Conservation (phyloP, 2,888 invertebrate species). For the Rotaria socialis region DNA sequence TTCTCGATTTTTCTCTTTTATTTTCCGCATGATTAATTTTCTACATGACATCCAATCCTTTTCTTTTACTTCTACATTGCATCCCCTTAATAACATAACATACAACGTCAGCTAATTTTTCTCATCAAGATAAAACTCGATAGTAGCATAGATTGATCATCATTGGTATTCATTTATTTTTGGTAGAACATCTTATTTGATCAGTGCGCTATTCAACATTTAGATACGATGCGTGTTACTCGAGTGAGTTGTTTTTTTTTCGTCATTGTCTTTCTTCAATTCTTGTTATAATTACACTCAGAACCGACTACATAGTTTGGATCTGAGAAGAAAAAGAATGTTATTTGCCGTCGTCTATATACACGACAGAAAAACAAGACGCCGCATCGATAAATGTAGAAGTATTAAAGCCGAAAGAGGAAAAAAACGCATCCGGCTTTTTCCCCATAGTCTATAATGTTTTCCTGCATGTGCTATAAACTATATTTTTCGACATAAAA, state of each 20-base stretch:
- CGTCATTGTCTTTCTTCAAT: background rate
- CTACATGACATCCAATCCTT: background rate
- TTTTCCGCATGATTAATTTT: background rate
- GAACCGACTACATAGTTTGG: background rate
- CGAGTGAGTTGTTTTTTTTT: background rate
- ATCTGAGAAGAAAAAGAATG: background rate
- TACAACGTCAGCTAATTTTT: background rate
- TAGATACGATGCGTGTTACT: background rate
- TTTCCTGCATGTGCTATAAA: background rate
- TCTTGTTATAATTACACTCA: background rate
- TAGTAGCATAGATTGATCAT: background rate
- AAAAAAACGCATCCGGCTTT: background rate
- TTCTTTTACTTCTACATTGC: background rate
- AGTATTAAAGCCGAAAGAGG: background rate
- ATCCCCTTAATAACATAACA: background rate
- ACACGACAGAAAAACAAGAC: background rate
- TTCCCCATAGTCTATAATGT: background rate
- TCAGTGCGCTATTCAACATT: background rate
- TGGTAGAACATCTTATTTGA: background rate
- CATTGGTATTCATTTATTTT: background rate
- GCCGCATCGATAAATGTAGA: background rate
- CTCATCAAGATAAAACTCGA: background rate
- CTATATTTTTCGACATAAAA: background rate
- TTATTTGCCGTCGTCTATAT: background rate
- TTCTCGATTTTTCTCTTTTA: background rate